phyloP scores from a whole-genome alignment of 2,113 vertebrate genomes.

The Phaethon lepturus region DNA sequence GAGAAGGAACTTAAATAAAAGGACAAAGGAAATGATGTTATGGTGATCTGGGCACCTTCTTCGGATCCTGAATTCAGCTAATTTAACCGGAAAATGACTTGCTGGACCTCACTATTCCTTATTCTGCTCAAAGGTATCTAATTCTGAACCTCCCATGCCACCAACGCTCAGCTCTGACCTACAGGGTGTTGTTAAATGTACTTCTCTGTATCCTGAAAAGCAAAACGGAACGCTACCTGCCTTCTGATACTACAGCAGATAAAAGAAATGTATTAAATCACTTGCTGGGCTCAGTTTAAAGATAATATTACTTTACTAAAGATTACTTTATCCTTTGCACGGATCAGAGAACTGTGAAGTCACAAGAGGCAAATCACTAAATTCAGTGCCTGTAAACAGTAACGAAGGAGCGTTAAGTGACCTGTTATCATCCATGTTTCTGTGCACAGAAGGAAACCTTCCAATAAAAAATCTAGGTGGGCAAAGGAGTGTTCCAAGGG shows the following conservation, averaged over 20 bases:
- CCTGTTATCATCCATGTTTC: background rate
- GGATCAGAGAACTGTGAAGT: background rate
- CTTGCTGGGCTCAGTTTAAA: background rate
- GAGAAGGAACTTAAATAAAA: slow-evolving; percentile 79
- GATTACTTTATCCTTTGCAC: background rate
- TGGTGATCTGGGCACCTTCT: background rate
- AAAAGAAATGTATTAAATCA: background rate
- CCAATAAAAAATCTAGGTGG: background rate
- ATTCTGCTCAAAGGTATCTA: background rate
- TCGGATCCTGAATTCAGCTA: background rate
- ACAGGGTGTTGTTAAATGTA: background rate
- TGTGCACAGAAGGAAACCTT: background rate
- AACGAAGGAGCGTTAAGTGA: background rate
- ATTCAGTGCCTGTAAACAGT: background rate
- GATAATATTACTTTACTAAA: background rate
- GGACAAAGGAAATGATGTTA: background rate
- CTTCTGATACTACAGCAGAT: background rate
- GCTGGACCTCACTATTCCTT: background rate
- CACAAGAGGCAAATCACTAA: background rate
- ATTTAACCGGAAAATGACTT: background rate
- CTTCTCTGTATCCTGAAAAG: background rate
- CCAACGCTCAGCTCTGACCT: background rate
- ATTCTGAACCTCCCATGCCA: background rate
- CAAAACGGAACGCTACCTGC: background rate
- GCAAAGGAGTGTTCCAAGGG: background rate